Percentiles rank a stretch among this genome's conserved stretches.
Conservation (phyloP, 2,797 vertebrate species). For the Chlorospingus semifuscus region DNA sequence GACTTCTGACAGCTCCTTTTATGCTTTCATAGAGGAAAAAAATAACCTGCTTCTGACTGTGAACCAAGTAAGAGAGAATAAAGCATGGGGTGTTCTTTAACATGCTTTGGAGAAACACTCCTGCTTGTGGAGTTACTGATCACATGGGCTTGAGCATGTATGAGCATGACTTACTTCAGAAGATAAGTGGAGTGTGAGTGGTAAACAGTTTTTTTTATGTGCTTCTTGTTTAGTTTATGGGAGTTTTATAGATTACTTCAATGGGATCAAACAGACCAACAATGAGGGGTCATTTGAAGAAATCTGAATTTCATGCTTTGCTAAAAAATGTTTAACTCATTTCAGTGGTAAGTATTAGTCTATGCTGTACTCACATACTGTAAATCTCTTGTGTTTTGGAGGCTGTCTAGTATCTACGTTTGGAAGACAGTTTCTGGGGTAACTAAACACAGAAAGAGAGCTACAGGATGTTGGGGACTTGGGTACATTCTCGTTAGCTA, state of each 20-base stretch:
- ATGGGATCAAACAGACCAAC: neutral
- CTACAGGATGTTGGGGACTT: neutral
- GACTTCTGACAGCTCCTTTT: neutral
- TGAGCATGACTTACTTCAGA: neutral
- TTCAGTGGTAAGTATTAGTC: neutral
- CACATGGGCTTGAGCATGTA: neutral
- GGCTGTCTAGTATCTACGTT: neutral
- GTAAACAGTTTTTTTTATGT: neutral
- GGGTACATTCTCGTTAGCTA: neutral
- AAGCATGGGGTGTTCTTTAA: rapidly evolving
- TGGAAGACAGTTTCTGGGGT: neutral
- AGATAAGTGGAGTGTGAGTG: neutral
- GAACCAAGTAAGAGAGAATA: neutral
- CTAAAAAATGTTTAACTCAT: neutral
- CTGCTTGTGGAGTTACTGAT: neutral
- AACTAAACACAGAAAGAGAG: neutral
- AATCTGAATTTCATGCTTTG: neutral
- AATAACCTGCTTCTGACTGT: neutral
- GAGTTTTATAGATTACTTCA: neutral
- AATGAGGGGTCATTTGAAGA: neutral
- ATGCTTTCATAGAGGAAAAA: neutral
- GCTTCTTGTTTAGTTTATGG: neutral
- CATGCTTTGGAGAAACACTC: neutral
- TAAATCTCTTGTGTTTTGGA: neutral
- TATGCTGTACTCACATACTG: neutral